phyloP scores from a whole-genome alignment of 2,113 vertebrate species.

The Amblyopsis rosae region DNA sequence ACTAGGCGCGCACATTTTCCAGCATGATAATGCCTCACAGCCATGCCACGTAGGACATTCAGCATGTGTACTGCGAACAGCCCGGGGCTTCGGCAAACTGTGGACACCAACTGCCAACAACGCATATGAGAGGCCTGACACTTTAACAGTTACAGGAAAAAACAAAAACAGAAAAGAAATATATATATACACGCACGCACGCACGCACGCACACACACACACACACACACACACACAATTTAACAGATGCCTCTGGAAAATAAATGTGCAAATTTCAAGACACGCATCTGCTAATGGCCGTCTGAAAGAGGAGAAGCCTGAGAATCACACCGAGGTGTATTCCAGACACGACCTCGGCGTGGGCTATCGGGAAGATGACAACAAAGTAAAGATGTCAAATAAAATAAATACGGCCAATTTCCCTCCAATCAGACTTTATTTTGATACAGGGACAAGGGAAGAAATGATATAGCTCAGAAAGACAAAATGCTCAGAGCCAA shows the following conservation, averaged over 20 bases:
- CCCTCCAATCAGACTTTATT: slow-evolving; percentile 43
- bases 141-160: neutral
- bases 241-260: slow-evolving; percentile 39
- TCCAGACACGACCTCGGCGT: slow-evolving; percentile 36
- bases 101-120: slow-evolving; percentile 22
- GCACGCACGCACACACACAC: neutral
- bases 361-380: slow-evolving; percentile 43
- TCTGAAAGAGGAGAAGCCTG: slow-evolving; percentile 57
- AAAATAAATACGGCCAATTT: slow-evolving; percentile 34
- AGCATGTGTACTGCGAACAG: slow-evolving; percentile 37
- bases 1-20: slow-evolving; percentile 63
- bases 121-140: slow-evolving; percentile 22
- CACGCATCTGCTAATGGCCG: slow-evolving; percentile 25
- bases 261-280: slow-evolving; percentile 7
- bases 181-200: too few species aligned
- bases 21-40: slow-evolving; percentile 67
- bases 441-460: slow-evolving; percentile 1
- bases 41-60: slow-evolving; percentile 56
- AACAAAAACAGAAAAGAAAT: neutral
- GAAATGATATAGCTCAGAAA: slow-evolving; percentile 2
- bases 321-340: slow-evolving; percentile 41
- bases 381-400: neutral
- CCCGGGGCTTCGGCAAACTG: slow-evolving; percentile 28
- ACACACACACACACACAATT: slow-evolving; percentile 19
- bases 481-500: slow-evolving; percentile 33